Percentiles rank a stretch among this genome's conserved stretches.
Evolutionary conservation across 2,888 invertebrate genomes (phyloP).

Genomic region (Plagodis pulveraria): DNA sequence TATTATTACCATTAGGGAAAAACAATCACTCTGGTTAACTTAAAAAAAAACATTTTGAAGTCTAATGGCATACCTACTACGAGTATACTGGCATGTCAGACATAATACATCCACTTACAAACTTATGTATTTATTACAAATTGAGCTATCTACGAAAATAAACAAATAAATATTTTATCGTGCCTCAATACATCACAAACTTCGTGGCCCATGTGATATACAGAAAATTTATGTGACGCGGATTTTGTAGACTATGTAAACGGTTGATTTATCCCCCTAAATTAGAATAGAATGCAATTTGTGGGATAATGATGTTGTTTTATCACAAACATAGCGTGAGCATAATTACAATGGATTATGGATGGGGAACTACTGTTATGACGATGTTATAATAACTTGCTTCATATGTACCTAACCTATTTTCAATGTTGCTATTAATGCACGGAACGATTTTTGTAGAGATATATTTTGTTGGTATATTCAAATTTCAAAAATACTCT

Average conservation of each 20-base stretch:
- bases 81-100: too few species aligned
- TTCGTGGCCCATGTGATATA: slow-evolving; percentile 30
- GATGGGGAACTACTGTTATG: slow-evolving; percentile 1
- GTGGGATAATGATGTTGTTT: slow-evolving; percentile 25
- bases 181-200: slow-evolving; percentile 5
- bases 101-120: too few species aligned
- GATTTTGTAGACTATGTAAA: slow-evolving; percentile 35
- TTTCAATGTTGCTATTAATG: not conserved
- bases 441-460: too few species aligned
- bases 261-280: slow-evolving; percentile 37
- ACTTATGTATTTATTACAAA: too few species aligned
- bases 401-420: slow-evolving; percentile 5
- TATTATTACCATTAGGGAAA: too few species aligned
- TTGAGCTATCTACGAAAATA: too few species aligned
- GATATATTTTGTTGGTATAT: too few species aligned
- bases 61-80: too few species aligned
- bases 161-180: too few species aligned
- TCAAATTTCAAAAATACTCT: too few species aligned
- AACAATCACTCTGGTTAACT: too few species aligned
- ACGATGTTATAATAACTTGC: slow-evolving; percentile 4
- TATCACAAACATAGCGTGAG: slow-evolving; percentile 15
- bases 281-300: slow-evolving; percentile 31
- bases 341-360: slow-evolving; percentile 19
- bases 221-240: slow-evolving; percentile 36
- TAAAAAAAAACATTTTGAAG: too few species aligned